Evolutionary conservation across 2,797 vertebrate genomes (phyloP), one percentile per base, ranked within the genome.

Genomic region (Mormyrus proboscirostris): DNA sequence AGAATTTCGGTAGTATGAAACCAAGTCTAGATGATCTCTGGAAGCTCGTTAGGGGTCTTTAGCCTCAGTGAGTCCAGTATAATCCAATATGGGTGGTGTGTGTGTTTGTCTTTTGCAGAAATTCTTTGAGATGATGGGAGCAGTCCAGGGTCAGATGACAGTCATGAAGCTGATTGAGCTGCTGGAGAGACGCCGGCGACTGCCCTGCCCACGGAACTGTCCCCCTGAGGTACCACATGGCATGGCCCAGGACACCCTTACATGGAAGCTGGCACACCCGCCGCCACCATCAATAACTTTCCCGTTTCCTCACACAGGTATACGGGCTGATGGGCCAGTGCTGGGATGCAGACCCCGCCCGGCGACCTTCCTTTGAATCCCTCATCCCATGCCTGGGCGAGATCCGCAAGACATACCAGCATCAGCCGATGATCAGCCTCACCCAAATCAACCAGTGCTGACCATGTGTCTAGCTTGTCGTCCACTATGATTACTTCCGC

Each of bases 121-220:
- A 92, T 98, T 97, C 90, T 84, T 91, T 0, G 97, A 98, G 89
- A 96, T 98, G 96, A 96, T 97, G 22, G 95, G 95, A 1, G n/a
- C 88, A 7, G 89, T 92, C 0, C 93, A 96, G 0, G 96, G 94
- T 29, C 96, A 96, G 92, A 97, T 98, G 96, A 97, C 95, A 0
- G 93, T 97, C 88, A 93, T 97, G 93, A 92, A 93, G 49, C 94
- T 99, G 79, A 96, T 97, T 0, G 95, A 94, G 83, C 91, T 97
- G 49, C 91, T 99, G 93, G 97, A 96, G 25, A 94, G 91, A 88
- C 94, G 95, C 5, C 89, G 88, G 87, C 94, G 97, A 33, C 92
- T 99, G 89, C 97, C 97, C 0, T 92, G 93, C 62, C 98, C 98
- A 2, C 94, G 91, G 88, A 95, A 95, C 0, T 98, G 97, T 87